phyloP scores from a whole-genome alignment of 1,140 invertebrate genomes.

The Ostrea denselamellosa region DNA sequence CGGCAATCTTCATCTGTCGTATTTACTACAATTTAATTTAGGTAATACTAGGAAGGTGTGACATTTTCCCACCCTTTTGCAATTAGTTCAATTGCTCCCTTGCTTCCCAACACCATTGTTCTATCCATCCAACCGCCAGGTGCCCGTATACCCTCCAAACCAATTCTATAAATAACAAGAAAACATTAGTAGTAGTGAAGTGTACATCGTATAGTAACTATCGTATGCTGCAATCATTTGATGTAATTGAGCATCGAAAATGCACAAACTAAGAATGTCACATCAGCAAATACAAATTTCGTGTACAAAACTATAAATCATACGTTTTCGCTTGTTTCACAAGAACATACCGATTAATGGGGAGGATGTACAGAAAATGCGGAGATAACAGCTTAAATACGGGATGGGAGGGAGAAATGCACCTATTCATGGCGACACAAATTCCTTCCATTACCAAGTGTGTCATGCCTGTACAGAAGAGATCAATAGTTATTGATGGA shows the following conservation, averaged over 20 bases:
- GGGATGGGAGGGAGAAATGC: constrained; percentile 80
- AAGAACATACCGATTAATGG: constrained; percentile 73
- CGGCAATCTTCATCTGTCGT: neutral
- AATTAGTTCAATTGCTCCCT: constrained; percentile 78
- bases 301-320: too few species aligned
- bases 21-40: neutral
- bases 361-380: constrained; percentile 80
- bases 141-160: constrained; percentile 53
- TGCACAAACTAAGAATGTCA: too few species aligned
- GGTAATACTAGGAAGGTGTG: neutral
- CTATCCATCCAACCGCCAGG: constrained; percentile 79
- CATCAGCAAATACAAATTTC: too few species aligned
- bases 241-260: too few species aligned
- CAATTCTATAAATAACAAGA: too few species aligned
- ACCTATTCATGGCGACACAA: constrained; percentile 75
- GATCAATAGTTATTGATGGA: too few species aligned
- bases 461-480: constrained; percentile 69
- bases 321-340: too few species aligned
- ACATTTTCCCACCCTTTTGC: constrained; percentile 54
- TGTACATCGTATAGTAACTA: too few species aligned
- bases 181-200: too few species aligned
- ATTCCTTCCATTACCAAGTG: constrained; percentile 80
- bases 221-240: too few species aligned
- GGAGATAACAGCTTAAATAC: constrained; percentile 80
- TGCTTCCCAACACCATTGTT: constrained; percentile 77